Conservation (phyloP, 2,797 vertebrate genomes). For the Anableps anableps region DNA sequence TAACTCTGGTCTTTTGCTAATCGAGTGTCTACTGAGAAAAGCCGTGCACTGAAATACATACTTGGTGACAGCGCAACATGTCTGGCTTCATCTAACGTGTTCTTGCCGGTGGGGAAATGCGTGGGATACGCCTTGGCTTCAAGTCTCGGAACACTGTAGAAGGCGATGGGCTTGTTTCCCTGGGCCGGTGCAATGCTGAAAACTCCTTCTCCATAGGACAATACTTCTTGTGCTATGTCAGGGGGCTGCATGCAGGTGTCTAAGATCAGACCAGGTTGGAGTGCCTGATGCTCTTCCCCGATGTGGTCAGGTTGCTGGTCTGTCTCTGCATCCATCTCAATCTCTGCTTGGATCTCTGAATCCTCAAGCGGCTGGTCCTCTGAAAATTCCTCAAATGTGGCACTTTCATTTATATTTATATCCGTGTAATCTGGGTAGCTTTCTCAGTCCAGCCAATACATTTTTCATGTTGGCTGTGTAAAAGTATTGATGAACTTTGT, state of each 20-base stretch:
- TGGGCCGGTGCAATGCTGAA: background rate
- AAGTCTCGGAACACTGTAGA: background rate
- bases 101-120: background rate
- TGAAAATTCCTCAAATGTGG: no score
- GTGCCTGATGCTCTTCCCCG: background rate
- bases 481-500: background rate
- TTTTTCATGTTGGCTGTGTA: background rate
- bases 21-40: no score
- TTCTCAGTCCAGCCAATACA: background rate
- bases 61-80: background rate
- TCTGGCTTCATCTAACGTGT: background rate
- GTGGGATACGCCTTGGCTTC: background rate
- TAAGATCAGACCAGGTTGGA: background rate
- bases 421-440: background rate
- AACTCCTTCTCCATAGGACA: background rate
- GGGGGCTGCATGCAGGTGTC: background rate
- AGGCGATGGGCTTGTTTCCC: background rate
- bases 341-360: no score
- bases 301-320: background rate
- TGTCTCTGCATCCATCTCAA: background rate
- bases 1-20: background rate
- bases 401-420: no score
- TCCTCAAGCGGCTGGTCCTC: no score
- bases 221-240: background rate
- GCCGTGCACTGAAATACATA: background rate